Conservation (phyloP, 2,113 vertebrate species). For the Mustela lutreola region DNA sequence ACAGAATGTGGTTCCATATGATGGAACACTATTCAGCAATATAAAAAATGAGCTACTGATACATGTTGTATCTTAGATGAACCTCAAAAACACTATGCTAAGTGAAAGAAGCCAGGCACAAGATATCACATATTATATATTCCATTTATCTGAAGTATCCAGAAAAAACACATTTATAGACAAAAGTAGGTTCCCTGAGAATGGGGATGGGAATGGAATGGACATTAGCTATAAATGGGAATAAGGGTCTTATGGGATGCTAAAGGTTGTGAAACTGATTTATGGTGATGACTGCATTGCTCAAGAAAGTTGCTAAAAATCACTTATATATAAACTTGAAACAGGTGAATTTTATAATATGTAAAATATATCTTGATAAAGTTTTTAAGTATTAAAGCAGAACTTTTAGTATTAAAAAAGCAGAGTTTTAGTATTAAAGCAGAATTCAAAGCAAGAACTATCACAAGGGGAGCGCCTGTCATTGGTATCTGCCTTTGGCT, state of each 20-base stretch:
- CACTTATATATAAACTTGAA: background rate
- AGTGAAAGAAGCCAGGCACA: background rate
- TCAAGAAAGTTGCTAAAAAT: background rate
- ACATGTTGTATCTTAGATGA: background rate
- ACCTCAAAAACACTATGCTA: background rate
- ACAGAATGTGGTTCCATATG: slow-evolving; percentile 1
- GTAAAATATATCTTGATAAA: background rate
- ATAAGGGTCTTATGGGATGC: background rate
- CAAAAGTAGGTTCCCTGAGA: background rate
- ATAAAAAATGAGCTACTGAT: background rate
- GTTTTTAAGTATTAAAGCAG: background rate
- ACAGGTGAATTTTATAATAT: background rate
- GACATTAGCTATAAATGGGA: background rate
- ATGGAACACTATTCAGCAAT: background rate
- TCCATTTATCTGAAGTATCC: background rate
- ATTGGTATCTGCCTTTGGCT: no score
- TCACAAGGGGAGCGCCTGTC: background rate
- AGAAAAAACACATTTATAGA: background rate
- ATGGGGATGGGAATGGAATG: background rate
- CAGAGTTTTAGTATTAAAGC: background rate
- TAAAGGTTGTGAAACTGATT: background rate
- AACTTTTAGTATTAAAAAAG: background rate
- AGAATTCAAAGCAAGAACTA: background rate
- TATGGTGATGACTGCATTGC: background rate
- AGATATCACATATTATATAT: background rate